Base-by-base conservation (phyloP, 2,888 invertebrate species). In the Drosophila diplacantha region DNA sequence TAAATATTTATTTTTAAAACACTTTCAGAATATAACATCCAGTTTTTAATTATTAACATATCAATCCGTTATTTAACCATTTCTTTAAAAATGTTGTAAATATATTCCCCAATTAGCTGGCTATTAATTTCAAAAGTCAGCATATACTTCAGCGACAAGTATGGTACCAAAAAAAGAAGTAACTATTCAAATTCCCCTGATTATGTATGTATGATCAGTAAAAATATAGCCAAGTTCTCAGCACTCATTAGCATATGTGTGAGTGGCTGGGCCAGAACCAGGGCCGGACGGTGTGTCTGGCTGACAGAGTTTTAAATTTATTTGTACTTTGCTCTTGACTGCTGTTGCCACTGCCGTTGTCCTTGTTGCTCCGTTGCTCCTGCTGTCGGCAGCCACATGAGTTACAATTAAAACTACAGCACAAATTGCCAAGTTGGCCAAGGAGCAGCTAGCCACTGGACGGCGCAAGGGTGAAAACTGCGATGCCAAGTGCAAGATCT, bases 401-500 rank as follows among this genome's bases (percentile, higher is more conserved):
- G 78, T 66, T 71, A 71, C 71, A 81, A 82, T 79, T 82, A 80
- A 77, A 81, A 81, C 65, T 77, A 72, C 55, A 68, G 73, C 60
- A 67, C 55, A 72, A 72, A 72, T 69, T 73, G 81, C 56, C 41
- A 71, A 62, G 18, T 58, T 54, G 66, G 61, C 46, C 71, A 67
- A 73, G 52, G 66, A 53, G 29, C 24, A 56, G 55, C 54, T 44
- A 56, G 57, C 51, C 54, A 18, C 63, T 53, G 50, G 34, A 38
- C 41, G 22, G 22, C 39, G 20, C 67, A 56, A 39, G 38, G 52
- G 38, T 29, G 53, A 29, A 39, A 39, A 12, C 41, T 57, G 52
- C 52, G 55, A 67, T 51, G 59, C 49, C 71, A 52, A 51, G 50
- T 47, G 29, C 41, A 58, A 68, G 44, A 67, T 61, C 35, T 53